Evolutionary conservation across 2,888 invertebrate genomes (phyloP), one percentile per base, ranked within the genome.

Genomic region (Caenorhabditis macrosperma): DNA sequence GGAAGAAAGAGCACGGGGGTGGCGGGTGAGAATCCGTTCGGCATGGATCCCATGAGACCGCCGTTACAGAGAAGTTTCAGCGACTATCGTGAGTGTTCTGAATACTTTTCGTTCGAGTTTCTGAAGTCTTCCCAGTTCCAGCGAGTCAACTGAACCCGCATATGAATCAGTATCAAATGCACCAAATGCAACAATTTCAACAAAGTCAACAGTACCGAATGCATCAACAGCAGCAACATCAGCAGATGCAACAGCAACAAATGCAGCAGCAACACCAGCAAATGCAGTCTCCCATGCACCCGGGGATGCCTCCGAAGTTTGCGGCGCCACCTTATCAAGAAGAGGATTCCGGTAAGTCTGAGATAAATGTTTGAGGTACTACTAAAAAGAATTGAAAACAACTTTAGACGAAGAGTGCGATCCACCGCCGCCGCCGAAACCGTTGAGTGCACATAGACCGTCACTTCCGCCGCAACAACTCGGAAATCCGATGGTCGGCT

Each of bases 381-480:
- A 44, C 26, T 20, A 7, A 30, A 2, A 20, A 61, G 38, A 54
- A 24, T 57, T 20, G 1, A 28, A 54, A 44, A n/a, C n/a, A n/a
- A n/a, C n/a, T n/a, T n/a, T 72, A 54, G 82, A 82, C 41, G 84
- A 84, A 22, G 78, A 77, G 20, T 82, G 76, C 44, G 84, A 84
- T 69, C 84, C 84, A 1, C 84, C 84, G 5, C 80, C 78, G 9
- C 84, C 80, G 22, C 84, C 84, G 2, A 81, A 83, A 41, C 71
- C 67, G 15, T 20, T 35, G 30, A 24, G 26, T 4, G n/a, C 61
- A 2, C 44, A 52, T 2, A 59, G 54, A 41, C 17, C 60, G 24
- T 38, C 60, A 17, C 30, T 24, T 15, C 74, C 57, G 20, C 68
- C 33, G 17, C 41, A 48, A 48, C 78, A 63, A 22, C 63, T 63